A percentile compares a stretch with the other conserved stretches of the same genome.
Evolutionary conservation across 2,797 vertebrate genomes (phyloP).

Genomic region (Schizopygopsis pylzovi): DNA sequence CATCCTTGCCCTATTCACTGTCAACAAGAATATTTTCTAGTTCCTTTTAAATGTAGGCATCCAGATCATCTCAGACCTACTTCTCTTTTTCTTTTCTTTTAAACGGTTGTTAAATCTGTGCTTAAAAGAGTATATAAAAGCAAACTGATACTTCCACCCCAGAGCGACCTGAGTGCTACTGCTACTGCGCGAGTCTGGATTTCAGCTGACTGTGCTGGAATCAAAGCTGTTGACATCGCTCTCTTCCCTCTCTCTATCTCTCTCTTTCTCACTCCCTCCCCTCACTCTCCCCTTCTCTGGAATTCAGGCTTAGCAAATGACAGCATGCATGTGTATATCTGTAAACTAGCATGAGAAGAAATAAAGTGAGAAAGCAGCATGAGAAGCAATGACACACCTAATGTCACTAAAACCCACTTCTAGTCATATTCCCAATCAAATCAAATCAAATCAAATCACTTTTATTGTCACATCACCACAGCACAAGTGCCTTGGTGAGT

Average conservation of each 20-base stretch:
- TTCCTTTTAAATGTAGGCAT: conserved; percentile 27
- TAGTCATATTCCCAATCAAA: conserved; percentile 58
- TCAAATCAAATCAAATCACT: no score
- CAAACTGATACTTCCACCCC: background rate
- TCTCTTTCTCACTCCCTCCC: conserved; percentile 46
- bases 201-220: conserved; percentile 78
- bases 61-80: conserved; percentile 36
- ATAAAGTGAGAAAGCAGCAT: conserved; percentile 34
- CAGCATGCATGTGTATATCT: conserved; percentile 65
- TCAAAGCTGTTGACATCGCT: conserved; percentile 72
- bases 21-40: conserved; percentile 32
- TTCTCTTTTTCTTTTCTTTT: conserved; percentile 24
- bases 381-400: conserved; percentile 67
- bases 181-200: conserved; percentile 63
- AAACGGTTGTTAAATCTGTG: conserved; percentile 42
- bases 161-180: conserved; percentile 56
- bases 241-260: conserved; percentile 36
- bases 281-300: conserved; percentile 51
- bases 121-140: conserved; percentile 46
- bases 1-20: conserved; percentile 41
- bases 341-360: conserved; percentile 39
- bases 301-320: conserved; percentile 63
- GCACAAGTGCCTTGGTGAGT: no score
- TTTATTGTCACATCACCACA: no score
- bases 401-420: conserved; percentile 48